Percentiles rank a stretch among this genome's conserved stretches.
Evolutionary conservation across 2,888 invertebrate genomes (phyloP).

Genomic region (Lycophotia porphyrea): DNA sequence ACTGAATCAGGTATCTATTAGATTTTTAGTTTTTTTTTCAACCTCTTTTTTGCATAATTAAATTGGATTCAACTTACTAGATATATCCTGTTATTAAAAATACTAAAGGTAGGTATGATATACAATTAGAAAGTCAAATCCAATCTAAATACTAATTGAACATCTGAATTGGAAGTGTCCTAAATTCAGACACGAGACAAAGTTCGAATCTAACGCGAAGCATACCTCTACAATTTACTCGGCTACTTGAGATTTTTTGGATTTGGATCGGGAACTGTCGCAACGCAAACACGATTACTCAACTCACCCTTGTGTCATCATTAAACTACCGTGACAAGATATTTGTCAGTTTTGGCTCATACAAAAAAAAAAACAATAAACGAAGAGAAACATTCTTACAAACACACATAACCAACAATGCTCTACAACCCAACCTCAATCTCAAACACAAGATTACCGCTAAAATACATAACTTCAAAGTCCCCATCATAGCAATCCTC

Average conservation of each 20-base stretch:
- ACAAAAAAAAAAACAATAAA: not conserved
- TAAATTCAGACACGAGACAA: not conserved
- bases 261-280: not conserved
- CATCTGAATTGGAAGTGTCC: not conserved
- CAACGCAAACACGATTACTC: not conserved
- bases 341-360: not conserved
- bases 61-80: not conserved
- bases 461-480: slow-evolving; percentile 36
- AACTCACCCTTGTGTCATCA: not conserved
- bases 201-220: not conserved
- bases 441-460: slow-evolving; percentile 5
- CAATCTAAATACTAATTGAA: not conserved
- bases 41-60: not conserved
- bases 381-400: not conserved
- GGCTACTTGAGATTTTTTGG: not conserved
- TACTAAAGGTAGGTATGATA: not conserved
- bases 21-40: not conserved
- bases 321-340: not conserved
- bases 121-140: not conserved
- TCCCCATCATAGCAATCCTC: slow-evolving; percentile 36
- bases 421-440: not conserved
- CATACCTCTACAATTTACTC: not conserved
- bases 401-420: not conserved
- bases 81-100: not conserved
- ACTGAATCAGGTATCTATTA: too few species aligned